These are phyloP conservation scores for Rhabdomys pumilio DNA, from an alignment of 2,797 vertebrate species.

Conservation along the genomic window DNA sequence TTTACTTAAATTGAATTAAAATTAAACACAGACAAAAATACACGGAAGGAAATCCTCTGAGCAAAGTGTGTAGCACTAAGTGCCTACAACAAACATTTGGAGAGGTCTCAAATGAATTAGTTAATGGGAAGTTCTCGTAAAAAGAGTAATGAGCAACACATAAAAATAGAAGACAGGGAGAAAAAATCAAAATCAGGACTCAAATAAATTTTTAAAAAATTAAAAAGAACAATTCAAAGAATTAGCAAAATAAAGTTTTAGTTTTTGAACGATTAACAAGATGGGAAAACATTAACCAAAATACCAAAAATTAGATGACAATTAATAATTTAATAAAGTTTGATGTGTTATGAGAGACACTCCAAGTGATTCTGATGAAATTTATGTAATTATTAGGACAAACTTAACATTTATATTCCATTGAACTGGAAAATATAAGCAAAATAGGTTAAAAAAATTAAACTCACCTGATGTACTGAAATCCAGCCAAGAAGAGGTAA, in stretches of 20 bases:
- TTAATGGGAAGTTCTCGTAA: background rate
- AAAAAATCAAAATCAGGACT: background rate
- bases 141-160: background rate
- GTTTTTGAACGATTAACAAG: background rate
- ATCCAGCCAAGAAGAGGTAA: background rate
- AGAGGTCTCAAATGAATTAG: background rate
- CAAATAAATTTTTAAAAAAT: background rate
- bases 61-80: background rate
- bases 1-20: background rate
- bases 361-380: background rate
- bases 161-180: background rate
- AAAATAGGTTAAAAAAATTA: background rate
- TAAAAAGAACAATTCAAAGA: background rate
- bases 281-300: background rate
- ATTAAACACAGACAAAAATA: background rate
- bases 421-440: background rate
- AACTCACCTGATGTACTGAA: background rate
- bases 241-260: background rate
- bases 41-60: background rate
- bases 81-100: background rate
- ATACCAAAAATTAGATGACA: background rate
- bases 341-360: background rate
- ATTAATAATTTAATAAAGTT: background rate
- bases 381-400: background rate
- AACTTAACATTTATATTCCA: background rate